phyloP scores from a whole-genome alignment of 2,888 invertebrate species.

The Rhyacophila evoluta region DNA sequence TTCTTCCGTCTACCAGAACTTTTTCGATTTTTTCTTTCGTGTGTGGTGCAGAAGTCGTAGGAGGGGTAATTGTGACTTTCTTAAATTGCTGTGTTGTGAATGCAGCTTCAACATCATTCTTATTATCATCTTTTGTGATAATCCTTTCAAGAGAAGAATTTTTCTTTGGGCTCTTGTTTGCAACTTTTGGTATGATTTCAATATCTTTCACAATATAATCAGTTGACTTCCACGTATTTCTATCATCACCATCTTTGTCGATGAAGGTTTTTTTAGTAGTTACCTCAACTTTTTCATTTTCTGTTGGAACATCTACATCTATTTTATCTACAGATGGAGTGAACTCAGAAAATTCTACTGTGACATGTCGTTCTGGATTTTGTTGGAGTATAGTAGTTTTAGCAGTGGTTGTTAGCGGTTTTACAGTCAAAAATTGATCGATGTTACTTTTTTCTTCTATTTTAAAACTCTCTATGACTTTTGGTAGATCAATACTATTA shows the following conservation, averaged over 20 bases:
- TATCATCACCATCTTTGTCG: conserved; percentile 62
- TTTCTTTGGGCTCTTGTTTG: conserved; percentile 41
- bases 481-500: conserved; percentile 46
- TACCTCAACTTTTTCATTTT: conserved; percentile 59
- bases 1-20: conserved; percentile 9
- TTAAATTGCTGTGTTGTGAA: background rate
- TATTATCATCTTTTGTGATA: conserved; percentile 11
- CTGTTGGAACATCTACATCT: conserved; percentile 46
- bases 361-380: background rate
- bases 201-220: conserved; percentile 49
- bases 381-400: background rate
- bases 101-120: background rate
- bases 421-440: background rate
- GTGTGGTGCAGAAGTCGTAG: background rate
- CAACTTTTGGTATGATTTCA: conserved; percentile 53
- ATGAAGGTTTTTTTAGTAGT: conserved; percentile 65
- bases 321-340: conserved; percentile 58
- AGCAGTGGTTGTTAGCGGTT: background rate
- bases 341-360: conserved; percentile 51
- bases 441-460: conserved; percentile 13
- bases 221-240: conserved; percentile 50
- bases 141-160: conserved; percentile 46
- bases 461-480: conserved; percentile 24
- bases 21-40: conserved; percentile 10
- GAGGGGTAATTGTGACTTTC: background rate